phyloP scores from a whole-genome alignment of 1,140 invertebrate species.

The Pissodes strobi region DNA sequence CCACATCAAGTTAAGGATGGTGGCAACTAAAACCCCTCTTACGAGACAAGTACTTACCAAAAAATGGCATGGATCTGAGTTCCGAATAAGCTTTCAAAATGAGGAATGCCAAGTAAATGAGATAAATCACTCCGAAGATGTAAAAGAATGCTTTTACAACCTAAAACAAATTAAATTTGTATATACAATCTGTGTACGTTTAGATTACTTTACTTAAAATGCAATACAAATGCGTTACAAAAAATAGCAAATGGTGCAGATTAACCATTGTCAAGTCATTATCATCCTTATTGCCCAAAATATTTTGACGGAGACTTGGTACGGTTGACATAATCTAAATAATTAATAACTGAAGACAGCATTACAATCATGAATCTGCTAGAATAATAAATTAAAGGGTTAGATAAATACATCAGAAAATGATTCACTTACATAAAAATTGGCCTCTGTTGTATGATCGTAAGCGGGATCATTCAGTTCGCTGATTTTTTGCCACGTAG shows the following conservation, averaged over 20 bases:
- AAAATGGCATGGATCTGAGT: constrained; percentile 94
- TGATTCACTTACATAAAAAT: constrained; percentile 88
- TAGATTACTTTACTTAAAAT: no score
- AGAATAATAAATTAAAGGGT: no score
- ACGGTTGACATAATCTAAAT: background rate
- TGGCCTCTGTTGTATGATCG: constrained; percentile 84
- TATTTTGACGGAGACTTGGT: background rate
- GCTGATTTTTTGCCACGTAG: constrained; percentile 88
- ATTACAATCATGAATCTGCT: no score
- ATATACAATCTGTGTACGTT: background rate
- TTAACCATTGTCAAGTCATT: no score
- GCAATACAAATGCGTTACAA: no score
- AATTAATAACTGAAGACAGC: background rate
- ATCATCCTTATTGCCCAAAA: no score
- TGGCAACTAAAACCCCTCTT: no score
- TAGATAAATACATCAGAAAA: no score
- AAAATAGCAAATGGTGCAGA: no score
- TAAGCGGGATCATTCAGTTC: constrained; percentile 91
- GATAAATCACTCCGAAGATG: constrained; percentile 79
- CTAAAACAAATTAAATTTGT: constrained; percentile 61
- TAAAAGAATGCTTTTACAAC: constrained; percentile 88
- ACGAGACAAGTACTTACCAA: no score
- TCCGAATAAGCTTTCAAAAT: constrained; percentile 91
- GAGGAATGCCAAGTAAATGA: constrained; percentile 82
- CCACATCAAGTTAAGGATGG: no score